Percentiles rank a stretch among this genome's conserved stretches.
Evolutionary conservation across 2,888 invertebrate genomes (phyloP).

Genomic region (Noctua janthina): DNA sequence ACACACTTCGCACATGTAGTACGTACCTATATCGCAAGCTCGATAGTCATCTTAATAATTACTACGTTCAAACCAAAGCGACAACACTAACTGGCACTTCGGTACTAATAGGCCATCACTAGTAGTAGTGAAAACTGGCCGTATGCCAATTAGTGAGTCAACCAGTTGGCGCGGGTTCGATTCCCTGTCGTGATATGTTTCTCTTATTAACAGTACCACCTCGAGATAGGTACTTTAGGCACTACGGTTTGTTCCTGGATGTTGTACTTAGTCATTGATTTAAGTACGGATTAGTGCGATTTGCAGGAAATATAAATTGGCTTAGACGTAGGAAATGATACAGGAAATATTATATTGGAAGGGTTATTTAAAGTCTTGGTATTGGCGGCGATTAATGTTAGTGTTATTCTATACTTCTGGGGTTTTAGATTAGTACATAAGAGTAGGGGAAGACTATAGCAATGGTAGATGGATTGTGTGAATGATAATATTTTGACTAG

Average conservation of each 20-base stretch:
- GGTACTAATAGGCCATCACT: constrained; percentile 54
- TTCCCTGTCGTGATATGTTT: constrained; percentile 68
- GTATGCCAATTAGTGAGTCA: constrained; percentile 73
- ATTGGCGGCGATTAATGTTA: constrained; percentile 16
- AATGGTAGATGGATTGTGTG: not conserved
- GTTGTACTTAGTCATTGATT: constrained; percentile 18
- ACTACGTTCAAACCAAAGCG: constrained; percentile 28
- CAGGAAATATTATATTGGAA: constrained; percentile 29
- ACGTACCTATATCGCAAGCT: not conserved
- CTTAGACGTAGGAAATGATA: constrained; percentile 37
- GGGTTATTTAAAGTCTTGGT: constrained; percentile 14
- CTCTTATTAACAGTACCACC: constrained; percentile 64
- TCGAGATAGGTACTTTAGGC: constrained; percentile 22
- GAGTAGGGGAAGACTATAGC: not conserved
- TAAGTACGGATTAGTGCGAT: constrained; percentile 20
- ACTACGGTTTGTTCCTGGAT: constrained; percentile 40
- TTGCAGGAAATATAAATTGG: constrained; percentile 40
- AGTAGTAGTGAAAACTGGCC: constrained; percentile 69
- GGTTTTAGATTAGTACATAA: not conserved
- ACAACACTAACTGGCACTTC: constrained; percentile 38
- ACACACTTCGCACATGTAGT: not conserved
- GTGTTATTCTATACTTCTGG: constrained; percentile 11
- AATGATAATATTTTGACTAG: not conserved
- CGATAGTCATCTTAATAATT: not conserved
- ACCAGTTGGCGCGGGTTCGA: constrained; percentile 70